A percentile compares a stretch with the other conserved stretches of the same genome.
phyloP scores from a whole-genome alignment of 2,888 invertebrate species.

The Tachystola acroxantha region DNA sequence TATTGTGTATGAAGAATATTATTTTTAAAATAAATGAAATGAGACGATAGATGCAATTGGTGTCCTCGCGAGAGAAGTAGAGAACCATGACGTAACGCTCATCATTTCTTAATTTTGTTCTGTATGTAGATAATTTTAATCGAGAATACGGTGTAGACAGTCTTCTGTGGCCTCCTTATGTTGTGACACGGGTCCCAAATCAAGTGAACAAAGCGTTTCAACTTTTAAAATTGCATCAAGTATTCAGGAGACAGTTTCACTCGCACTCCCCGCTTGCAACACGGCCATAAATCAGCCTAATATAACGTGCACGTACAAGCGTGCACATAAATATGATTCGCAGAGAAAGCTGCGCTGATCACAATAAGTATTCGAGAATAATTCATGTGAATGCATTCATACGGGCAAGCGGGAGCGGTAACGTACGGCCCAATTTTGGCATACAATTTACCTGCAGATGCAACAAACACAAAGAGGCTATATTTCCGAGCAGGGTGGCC shows the following conservation, averaged over 20 bases:
- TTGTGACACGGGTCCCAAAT: too few species aligned
- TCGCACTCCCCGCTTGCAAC: not conserved
- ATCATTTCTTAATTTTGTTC: too few species aligned
- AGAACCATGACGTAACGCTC: too few species aligned
- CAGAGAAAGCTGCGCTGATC: conserved; percentile 52
- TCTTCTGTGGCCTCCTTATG: too few species aligned
- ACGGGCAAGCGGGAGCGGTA: conserved; percentile 44
- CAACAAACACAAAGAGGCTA: conserved; percentile 74
- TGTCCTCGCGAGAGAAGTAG: too few species aligned
- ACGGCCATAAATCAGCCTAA: conserved; percentile 7
- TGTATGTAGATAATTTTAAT: too few species aligned
- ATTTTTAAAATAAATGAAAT: too few species aligned
- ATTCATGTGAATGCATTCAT: conserved; percentile 62
- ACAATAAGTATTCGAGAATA: conserved; percentile 70
- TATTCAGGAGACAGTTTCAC: conserved; percentile 1
- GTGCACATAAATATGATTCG: conserved; percentile 17
- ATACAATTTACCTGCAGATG: conserved; percentile 76
- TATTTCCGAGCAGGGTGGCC: conserved; percentile 44
- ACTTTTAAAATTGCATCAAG: not conserved
- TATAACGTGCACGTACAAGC: conserved; percentile 6
- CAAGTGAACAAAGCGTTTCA: not conserved
- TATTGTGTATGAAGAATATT: too few species aligned
- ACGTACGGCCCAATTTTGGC: conserved; percentile 69
- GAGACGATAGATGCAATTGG: too few species aligned
- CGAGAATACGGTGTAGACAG: too few species aligned